Evolutionary conservation across 2,888 invertebrate genomes (phyloP).

Genomic region (Sisyra terminalis): DNA sequence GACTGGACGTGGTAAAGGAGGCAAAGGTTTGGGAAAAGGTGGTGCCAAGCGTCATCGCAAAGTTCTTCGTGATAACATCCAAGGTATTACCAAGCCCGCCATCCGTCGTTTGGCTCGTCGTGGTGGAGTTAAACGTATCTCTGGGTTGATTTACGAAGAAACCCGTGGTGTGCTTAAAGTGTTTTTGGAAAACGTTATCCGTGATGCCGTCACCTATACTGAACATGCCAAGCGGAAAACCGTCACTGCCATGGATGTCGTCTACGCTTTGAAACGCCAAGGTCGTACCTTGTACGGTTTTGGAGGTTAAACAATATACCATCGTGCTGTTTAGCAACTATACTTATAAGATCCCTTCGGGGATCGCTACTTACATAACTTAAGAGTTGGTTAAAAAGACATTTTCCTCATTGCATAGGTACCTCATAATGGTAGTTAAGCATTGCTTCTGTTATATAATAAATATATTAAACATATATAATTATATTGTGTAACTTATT

Average conservation of each 20-base stretch:
- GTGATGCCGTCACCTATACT: conserved; percentile 74
- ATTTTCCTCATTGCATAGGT: no score
- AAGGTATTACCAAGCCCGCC: conserved; percentile 65
- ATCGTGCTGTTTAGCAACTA: no score
- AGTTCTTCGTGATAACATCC: conserved; percentile 62
- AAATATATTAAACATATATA: no score
- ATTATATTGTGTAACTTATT: no score
- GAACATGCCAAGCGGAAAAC: conserved; percentile 80
- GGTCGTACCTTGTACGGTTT: conserved; percentile 70
- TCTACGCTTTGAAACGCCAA: conserved; percentile 71
- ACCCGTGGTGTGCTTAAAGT: conserved; percentile 29
- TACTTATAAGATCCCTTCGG: no score
- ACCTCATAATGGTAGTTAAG: no score
- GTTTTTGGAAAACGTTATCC: conserved; percentile 68
- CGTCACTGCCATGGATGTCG: conserved; percentile 77
- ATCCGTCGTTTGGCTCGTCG: conserved; percentile 57
- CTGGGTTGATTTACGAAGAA: conserved; percentile 17
- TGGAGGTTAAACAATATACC: conserved; percentile 6
- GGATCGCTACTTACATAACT: no score
- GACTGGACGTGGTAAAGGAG: conserved; percentile 44
- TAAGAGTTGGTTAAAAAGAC: no score
- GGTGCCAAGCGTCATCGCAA: conserved; percentile 73
- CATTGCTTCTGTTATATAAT: no score
- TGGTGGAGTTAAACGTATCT: conserved; percentile 27
- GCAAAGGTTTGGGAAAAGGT: conserved; percentile 43